Percentiles rank a stretch among this genome's conserved stretches.
These are phyloP conservation scores for Hyphantria cunea DNA, from an alignment of 1,140 invertebrate species.

Conservation along the genomic window DNA sequence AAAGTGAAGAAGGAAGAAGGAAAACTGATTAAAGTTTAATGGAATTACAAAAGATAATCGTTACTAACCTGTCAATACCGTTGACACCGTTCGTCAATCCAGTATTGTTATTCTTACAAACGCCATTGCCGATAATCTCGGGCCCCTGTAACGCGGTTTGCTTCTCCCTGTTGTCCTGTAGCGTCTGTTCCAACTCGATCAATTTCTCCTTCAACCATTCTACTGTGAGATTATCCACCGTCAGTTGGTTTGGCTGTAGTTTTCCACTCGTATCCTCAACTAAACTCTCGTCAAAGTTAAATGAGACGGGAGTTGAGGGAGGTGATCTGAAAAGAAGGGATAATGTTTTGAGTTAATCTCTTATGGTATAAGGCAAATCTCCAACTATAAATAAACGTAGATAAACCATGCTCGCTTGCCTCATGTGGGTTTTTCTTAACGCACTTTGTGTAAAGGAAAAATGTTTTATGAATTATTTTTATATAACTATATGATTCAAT, in stretches of 20 bases:
- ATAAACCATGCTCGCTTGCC: too few species aligned
- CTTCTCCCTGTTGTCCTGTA: conserved; percentile 87
- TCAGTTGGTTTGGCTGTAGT: conserved; percentile 90
- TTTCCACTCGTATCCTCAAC: conserved; percentile 92
- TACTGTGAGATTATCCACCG: conserved; percentile 95
- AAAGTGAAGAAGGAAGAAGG: too few species aligned
- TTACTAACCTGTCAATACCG: conserved; percentile 76
- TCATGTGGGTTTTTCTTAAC: too few species aligned
- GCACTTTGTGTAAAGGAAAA: too few species aligned
- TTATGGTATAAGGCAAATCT: too few species aligned
- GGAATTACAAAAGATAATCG: too few species aligned
- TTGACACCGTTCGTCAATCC: conserved; percentile 73
- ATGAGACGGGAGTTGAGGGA: conserved; percentile 87
- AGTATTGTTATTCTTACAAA: conserved; percentile 72
- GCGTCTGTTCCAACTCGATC: conserved; percentile 87
- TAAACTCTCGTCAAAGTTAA: conserved; percentile 92
- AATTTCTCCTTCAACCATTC: conserved; percentile 91
- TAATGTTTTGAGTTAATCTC: background rate
- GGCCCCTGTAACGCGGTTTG: conserved; percentile 79
- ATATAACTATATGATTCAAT: too few species aligned
- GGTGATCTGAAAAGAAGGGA: conserved; percentile 84
- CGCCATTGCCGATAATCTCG: conserved; percentile 78
- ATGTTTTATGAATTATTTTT: too few species aligned
- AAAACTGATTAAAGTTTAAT: too few species aligned
- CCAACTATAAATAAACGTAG: too few species aligned